phyloP scores from a whole-genome alignment of 2,113 vertebrate genomes.

The Mus musculus region GRCm39 chr14:73423501-73424000 shows the following conservation, averaged over 20 bases:
- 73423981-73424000: background rate
- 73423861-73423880: background rate
- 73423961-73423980: background rate
- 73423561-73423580: background rate
- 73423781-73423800: too few species aligned
- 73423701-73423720: background rate
- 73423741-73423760: background rate
- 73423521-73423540: background rate
- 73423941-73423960: background rate
- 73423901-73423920: background rate
- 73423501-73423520: background rate
- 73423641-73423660: background rate
- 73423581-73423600: background rate
- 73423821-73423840: background rate
- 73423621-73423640: background rate
- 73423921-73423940: too few species aligned
- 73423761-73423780: background rate
- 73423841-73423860: background rate
- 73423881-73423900: background rate
- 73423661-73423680: background rate
- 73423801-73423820: background rate
- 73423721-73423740: background rate
- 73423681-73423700: background rate
- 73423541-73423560: background rate
- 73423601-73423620: background rate